Base-by-base conservation (phyloP, 2,888 invertebrate genomes). In the Lymantria dispar region DNA sequence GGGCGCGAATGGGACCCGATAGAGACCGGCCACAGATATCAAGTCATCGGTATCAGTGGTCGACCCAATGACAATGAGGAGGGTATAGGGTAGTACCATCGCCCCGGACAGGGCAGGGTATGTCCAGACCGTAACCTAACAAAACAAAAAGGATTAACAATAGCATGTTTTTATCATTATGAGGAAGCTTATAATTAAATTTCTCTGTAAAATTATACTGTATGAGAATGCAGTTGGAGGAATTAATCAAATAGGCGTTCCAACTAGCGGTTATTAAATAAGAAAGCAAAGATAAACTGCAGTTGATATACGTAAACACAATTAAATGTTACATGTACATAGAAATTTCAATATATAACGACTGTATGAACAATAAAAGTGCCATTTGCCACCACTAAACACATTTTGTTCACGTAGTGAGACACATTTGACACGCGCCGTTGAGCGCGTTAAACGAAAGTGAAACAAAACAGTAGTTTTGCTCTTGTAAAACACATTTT, bases 381-480 rank as follows among this genome's bases (percentile, higher is more conserved):
- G 7, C 37, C 30, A 52, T 15, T 53, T 53, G 56, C 36, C 31
- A 50, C 22, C 29, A 47, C 12, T 10, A 33, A 15, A 9, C 15
- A 14, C 47, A 42, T 46, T 46, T 44, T 22, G 62, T 53, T 44
- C 58, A 46, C 40, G 47, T 55, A 54, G 49, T 54, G 55, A 54
- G 57, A 60, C 63, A 61, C 56, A 60, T 64, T 63, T 47, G 56
- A 50, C 44, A 68, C 65, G 66, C 52, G 50, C 56, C 48, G 44
- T 29, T 52, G 63, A 70, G 59, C 8, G 48, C 43, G 45, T 41
- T 44, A 48, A 54, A 63, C 58, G 70, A 74, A 74, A 73, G 74
- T 73, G 74, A 74, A 74, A 67, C 15, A 37, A 45, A 45, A 15
- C 12, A 30, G n/a, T n/a, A 22, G 42, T 13, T 42, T 8, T 42